Evolutionary conservation across 2,113 vertebrate genomes (phyloP).

Genomic region (Mormyrus lacerda): DNA sequence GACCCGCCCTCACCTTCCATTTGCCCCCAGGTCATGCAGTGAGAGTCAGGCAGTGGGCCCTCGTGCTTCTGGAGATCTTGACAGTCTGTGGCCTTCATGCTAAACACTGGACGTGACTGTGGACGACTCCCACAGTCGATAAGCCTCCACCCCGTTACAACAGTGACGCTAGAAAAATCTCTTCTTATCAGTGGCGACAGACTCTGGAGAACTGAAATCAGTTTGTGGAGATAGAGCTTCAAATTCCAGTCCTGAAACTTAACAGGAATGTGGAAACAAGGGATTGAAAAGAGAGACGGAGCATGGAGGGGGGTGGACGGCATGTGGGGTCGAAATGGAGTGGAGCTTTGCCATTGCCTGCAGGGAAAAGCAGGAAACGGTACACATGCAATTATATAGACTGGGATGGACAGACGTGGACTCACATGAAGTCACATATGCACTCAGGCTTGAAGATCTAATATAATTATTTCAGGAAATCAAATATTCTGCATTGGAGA

Average conservation of each 20-base stretch:
- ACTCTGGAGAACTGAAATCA: background rate
- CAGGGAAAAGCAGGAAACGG: background rate
- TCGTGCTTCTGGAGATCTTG: background rate
- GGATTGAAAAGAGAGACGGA: background rate
- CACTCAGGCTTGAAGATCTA: background rate
- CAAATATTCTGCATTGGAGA: background rate
- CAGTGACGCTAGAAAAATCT: background rate
- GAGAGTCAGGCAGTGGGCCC: background rate
- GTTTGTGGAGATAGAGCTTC: background rate
- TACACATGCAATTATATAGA: background rate
- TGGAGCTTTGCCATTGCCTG: slow-evolving; percentile 34
- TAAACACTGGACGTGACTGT: background rate
- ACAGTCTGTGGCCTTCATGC: background rate
- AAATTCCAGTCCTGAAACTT: background rate
- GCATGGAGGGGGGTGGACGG: background rate
- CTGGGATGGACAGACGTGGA: background rate
- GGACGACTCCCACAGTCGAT: background rate
- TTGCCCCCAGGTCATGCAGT: background rate
- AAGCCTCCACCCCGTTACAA: background rate
- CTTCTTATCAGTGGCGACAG: background rate
- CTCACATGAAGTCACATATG: background rate
- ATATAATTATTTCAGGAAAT: background rate
- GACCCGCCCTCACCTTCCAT: background rate
- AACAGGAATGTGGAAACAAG: background rate
- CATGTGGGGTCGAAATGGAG: background rate